phyloP scores from a whole-genome alignment of 2,888 invertebrate genomes.

The Melipona beecheii region DNA sequence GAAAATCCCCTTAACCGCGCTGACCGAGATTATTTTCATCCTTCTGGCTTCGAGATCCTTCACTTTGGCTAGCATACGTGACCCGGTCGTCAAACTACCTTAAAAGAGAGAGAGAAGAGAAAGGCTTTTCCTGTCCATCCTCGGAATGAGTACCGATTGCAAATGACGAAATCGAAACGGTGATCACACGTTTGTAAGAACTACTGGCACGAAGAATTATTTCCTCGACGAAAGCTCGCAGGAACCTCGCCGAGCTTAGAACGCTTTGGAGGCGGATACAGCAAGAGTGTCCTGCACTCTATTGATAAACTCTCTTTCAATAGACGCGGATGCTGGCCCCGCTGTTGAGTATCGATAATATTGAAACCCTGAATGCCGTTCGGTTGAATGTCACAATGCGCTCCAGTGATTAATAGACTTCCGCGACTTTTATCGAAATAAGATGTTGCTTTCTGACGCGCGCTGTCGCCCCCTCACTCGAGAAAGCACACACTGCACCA shows the following conservation, averaged over 20 bases:
- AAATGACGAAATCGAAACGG: not conserved
- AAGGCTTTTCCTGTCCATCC: not conserved
- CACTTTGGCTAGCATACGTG: slow-evolving; percentile 40
- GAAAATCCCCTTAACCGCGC: slow-evolving; percentile 17
- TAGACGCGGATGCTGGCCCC: slow-evolving; percentile 69
- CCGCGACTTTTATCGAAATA: slow-evolving; percentile 72
- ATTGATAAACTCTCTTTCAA: slow-evolving; percentile 75
- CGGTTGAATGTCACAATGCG: slow-evolving; percentile 69
- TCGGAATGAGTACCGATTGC: not conserved
- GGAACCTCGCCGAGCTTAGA: slow-evolving; percentile 52
- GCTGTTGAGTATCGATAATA: slow-evolving; percentile 70
- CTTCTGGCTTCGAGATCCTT: slow-evolving; percentile 27
- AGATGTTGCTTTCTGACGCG: slow-evolving; percentile 68
- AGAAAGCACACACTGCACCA: not conserved
- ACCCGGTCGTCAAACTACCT: slow-evolving; percentile 26
- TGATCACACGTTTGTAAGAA: not conserved
- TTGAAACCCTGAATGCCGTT: slow-evolving; percentile 70
- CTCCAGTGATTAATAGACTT: slow-evolving; percentile 69
- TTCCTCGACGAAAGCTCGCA: slow-evolving; percentile 33
- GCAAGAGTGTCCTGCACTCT: slow-evolving; percentile 69
- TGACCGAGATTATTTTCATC: slow-evolving; percentile 5
- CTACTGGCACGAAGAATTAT: slow-evolving; percentile 27
- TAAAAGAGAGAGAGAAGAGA: not conserved
- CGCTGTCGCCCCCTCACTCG: slow-evolving; percentile 1
- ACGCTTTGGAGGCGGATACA: slow-evolving; percentile 65